Base-by-base conservation (phyloP, 2,797 vertebrate species). In the Podarcis siculus region DNA sequence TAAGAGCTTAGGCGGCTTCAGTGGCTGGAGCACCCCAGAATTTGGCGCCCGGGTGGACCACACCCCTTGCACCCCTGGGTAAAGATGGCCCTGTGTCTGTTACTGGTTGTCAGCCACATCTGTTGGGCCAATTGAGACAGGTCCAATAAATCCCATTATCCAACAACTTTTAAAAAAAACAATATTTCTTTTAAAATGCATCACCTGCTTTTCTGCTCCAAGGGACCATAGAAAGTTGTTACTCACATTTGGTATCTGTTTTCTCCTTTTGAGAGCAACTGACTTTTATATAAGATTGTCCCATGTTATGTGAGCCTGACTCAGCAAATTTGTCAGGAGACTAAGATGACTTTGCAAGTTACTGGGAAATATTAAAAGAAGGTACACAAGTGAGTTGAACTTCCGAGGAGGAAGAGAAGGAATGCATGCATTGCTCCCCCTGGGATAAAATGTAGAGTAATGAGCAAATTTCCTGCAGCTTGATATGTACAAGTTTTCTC, bases 211-310 rank as follows among this genome's bases (percentile, higher is more conserved):
- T 76, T 85, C 69, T 66, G 30, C n/a, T 67, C 42, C 45, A 79
- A 72, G 42, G 45, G n/a, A 71, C 5, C 17, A 3, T 0, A 1
- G 42, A 83, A 90, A 64, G 0, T 0, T 2, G 80, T 91, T 86
- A 87, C 12, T 45, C 49, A 45, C 79, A 8, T 85, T 87, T 67
- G 32, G 7, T 45, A 85, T 81, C 13, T 0, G 0, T 21, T 61
- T 61, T 21, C 17, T 21, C n/a, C 61, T 37, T 49, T 27, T n/a
- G 10, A 61, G 55, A 23, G 12, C 30, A n/a, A 67, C 10, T 61
- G 27, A 73, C 72, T 32, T 37, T 8, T 64, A 23, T 19, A 64
- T 39, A 82, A 64, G 32, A 87, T 67, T 66, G 39, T 5, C 75
- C 13, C 27, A n/a, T n/a, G 21, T 82, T 39, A 9, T 42, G 37